phyloP scores from a whole-genome alignment of 2,797 vertebrate species.

The Rhabdomys pumilio region DNA sequence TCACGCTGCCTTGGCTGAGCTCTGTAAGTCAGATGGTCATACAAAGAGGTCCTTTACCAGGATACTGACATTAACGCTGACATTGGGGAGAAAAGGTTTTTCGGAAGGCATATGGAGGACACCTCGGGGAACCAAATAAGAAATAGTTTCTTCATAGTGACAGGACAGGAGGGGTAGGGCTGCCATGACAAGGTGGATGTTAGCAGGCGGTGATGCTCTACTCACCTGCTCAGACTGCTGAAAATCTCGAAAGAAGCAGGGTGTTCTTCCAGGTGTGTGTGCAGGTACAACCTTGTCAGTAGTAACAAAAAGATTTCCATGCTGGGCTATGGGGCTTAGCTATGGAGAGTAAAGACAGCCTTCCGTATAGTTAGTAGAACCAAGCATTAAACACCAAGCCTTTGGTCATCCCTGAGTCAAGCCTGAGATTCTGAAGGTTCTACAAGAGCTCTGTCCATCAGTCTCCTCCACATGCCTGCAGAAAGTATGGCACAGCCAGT shows the following conservation, averaged over 20 bases:
- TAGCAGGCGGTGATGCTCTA: background rate
- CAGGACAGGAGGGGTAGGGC: background rate
- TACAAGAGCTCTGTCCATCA: background rate
- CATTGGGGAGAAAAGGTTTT: background rate
- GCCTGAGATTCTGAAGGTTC: background rate
- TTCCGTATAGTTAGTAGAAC: background rate
- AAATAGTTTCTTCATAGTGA: constrained; percentile 24
- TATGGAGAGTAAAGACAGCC: background rate
- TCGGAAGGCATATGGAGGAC: constrained; percentile 14
- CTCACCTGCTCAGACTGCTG: background rate
- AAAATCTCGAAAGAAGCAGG: background rate
- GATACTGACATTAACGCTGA: constrained; percentile 28
- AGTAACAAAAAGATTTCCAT: background rate
- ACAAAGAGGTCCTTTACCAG: background rate
- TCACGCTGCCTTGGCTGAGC: background rate
- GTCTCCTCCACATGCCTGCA: background rate
- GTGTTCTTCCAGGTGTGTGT: background rate
- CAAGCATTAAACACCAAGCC: background rate
- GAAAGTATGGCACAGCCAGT: background rate
- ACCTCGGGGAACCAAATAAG: background rate
- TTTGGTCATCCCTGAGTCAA: constrained; percentile 15
- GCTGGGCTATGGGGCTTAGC: background rate
- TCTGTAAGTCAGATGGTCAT: background rate
- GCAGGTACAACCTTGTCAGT: background rate
- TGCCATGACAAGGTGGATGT: background rate